A percentile compares a stretch with the other conserved stretches of the same genome.
Evolutionary conservation across 2,113 vertebrate species (phyloP).

Genomic region (Clarias gariepinus): DNA sequence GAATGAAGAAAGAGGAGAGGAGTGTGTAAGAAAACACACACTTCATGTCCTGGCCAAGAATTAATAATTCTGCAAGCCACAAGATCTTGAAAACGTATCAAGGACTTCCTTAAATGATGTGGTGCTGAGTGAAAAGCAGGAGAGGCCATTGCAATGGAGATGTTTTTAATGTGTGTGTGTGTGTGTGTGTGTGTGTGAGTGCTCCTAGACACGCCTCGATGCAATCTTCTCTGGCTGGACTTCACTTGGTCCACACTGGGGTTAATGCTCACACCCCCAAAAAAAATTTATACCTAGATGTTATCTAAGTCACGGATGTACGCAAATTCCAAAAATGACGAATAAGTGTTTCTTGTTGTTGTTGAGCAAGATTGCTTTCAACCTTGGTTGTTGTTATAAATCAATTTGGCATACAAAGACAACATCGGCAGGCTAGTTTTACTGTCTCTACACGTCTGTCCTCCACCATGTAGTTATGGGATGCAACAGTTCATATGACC

Average conservation of each 20-base stretch:
- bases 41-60: conserved; percentile 73
- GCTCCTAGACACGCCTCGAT: conserved; percentile 46
- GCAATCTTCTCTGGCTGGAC: conserved; percentile 50
- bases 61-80: conserved; percentile 77
- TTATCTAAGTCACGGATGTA: conserved; percentile 63
- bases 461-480: not conserved
- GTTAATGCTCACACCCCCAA: conserved; percentile 9
- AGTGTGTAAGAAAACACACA: conserved; percentile 55
- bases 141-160: conserved; percentile 61
- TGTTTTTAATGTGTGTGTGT: conserved; percentile 44
- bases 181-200: conserved; percentile 26
- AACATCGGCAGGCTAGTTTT: conserved; percentile 41
- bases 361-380: conserved; percentile 57
- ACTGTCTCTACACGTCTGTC: conserved; percentile 26
- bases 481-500: not conserved
- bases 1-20: conserved; percentile 50
- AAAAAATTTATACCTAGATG: conserved; percentile 51
- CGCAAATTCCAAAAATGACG: conserved; percentile 61
- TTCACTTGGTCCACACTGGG: conserved; percentile 37
- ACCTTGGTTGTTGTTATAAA: conserved; percentile 55
- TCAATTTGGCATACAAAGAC: conserved; percentile 46
- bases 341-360: conserved; percentile 62
- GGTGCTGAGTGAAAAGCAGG: conserved; percentile 83
- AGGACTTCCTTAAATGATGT: conserved; percentile 77
- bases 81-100: conserved; percentile 79